A percentile compares a stretch with the other conserved stretches of the same genome.
These are phyloP conservation scores for Saturnia japonica DNA, from an alignment of 2,888 invertebrate genomes.

Conservation along the genomic window DNA sequence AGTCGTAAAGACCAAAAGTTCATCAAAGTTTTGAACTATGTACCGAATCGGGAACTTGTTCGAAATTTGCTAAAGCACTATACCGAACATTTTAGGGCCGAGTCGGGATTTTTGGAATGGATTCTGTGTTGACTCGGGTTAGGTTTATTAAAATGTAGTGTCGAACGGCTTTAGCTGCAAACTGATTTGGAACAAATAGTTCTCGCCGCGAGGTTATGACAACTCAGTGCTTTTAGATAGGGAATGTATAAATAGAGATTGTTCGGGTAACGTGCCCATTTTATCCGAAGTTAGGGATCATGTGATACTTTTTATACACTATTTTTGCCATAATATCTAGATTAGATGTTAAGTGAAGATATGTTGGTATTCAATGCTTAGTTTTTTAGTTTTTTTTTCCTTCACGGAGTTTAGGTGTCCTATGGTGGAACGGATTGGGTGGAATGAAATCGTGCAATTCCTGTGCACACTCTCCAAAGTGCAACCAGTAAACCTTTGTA, in stretches of 20 bases:
- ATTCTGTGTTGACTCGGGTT: conserved; percentile 22
- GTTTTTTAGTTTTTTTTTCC: too few species aligned
- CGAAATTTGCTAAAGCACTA: conserved; percentile 15
- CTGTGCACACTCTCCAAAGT: too few species aligned
- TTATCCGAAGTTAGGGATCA: not conserved
- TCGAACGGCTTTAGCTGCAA: conserved; percentile 17
- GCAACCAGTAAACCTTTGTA: too few species aligned
- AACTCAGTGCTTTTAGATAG: conserved; percentile 9
- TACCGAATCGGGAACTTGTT: conserved; percentile 14
- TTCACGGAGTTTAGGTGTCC: too few species aligned
- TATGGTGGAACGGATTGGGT: too few species aligned
- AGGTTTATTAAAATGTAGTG: conserved; percentile 23
- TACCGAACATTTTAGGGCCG: conserved; percentile 19
- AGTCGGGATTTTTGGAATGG: conserved; percentile 21
- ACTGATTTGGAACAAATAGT: conserved; percentile 13
- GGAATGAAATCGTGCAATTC: too few species aligned
- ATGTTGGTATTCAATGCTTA: not conserved
- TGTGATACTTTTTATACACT: not conserved
- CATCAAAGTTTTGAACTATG: conserved; percentile 1
- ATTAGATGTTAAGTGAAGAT: not conserved
- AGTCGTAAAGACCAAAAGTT: not conserved
- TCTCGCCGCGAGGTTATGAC: conserved; percentile 4
- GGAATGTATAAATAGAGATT: not conserved
- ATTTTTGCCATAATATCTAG: not conserved
- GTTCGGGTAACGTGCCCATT: not conserved